Conservation (phyloP, 2,888 invertebrate genomes). For the Ypsolopha scabrella region DNA sequence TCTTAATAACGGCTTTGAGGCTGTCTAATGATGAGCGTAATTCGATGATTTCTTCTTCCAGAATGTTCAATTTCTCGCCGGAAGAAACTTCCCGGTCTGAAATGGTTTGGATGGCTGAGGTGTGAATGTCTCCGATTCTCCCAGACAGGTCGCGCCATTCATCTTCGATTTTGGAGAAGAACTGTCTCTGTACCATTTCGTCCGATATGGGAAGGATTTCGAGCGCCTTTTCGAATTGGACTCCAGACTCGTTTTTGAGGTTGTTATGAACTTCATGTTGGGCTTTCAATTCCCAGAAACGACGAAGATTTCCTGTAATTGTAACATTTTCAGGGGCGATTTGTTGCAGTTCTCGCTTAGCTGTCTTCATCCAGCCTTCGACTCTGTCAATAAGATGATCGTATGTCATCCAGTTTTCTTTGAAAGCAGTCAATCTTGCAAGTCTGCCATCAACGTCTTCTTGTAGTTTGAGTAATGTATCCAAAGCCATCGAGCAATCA, state of each 20-base stretch:
- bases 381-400: constrained; percentile 79
- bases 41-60: constrained; percentile 84
- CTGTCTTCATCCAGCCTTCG: constrained; percentile 81
- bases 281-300: constrained; percentile 91
- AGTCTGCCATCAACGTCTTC: constrained; percentile 82
- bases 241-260: constrained; percentile 78
- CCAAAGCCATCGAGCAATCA: constrained; percentile 78
- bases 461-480: constrained; percentile 78
- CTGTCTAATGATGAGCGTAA: constrained; percentile 76
- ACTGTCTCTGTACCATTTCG: constrained; percentile 84
- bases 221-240: constrained; percentile 81
- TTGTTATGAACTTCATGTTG: constrained; percentile 87
- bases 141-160: constrained; percentile 78
- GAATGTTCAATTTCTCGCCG: constrained; percentile 78
- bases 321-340: constrained; percentile 75
- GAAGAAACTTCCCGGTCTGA: constrained; percentile 80
- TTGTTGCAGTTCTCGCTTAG: constrained; percentile 76
- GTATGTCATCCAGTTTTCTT: constrained; percentile 82
- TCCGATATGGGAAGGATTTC: constrained; percentile 86
- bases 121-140: constrained; percentile 75
- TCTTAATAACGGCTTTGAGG: constrained; percentile 83
- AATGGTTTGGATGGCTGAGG: constrained; percentile 76
- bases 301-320: constrained; percentile 78
- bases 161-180: constrained; percentile 81
- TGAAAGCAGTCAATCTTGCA: constrained; percentile 78